phyloP scores from a whole-genome alignment of 2,797 vertebrate species.

The Diglossa cyanea region DNA sequence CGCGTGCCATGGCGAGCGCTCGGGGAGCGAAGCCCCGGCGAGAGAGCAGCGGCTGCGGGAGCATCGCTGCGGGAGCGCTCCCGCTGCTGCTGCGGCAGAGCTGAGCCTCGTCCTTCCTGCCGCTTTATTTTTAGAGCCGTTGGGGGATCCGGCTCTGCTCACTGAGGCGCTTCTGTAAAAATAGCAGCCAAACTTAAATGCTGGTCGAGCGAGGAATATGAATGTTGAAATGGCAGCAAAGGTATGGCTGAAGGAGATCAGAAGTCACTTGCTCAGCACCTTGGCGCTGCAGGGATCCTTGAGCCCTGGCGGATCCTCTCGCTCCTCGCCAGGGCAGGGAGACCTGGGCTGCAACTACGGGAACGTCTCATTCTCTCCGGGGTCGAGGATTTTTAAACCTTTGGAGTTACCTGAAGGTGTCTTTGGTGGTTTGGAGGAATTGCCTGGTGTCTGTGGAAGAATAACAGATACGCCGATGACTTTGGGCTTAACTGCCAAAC shows the following conservation, averaged over 20 bases:
- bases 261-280: neutral
- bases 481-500: neutral
- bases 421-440: neutral
- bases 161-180: neutral
- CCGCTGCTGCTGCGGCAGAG: neutral
- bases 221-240: neutral
- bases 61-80: neutral
- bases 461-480: accelerated
- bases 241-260: neutral
- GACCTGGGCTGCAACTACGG: neutral
- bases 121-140: neutral
- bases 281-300: neutral
- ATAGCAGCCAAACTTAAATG: neutral
- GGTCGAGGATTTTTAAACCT: neutral
- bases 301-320: neutral
- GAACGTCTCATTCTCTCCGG: neutral
- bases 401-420: neutral
- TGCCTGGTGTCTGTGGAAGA: neutral
- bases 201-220: accelerated
- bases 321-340: neutral
- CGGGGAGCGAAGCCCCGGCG: neutral
- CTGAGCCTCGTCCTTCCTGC: accelerated
- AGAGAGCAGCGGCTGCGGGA: neutral
- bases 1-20: neutral
- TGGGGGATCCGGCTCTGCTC: neutral